Evolutionary conservation across 2,888 invertebrate species (phyloP).

Genomic region (Heteropelma amictum): DNA sequence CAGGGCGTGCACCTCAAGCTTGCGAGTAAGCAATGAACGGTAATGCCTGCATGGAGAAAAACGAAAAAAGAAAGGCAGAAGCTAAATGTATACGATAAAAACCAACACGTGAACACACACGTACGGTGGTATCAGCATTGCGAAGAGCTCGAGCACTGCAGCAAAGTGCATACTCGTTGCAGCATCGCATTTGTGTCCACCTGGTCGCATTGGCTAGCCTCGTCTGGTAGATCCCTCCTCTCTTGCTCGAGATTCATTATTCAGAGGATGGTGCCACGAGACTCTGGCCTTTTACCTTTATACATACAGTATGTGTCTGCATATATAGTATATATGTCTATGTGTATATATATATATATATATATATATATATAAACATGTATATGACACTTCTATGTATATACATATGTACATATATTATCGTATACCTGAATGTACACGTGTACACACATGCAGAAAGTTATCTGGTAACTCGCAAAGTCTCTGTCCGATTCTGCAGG

Average conservation of each 20-base stretch:
- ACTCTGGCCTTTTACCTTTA: constrained; percentile 21
- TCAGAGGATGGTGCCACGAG: constrained; percentile 48
- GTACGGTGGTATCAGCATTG: constrained; percentile 40
- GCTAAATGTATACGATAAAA: constrained; percentile 23
- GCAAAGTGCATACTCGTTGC: constrained; percentile 57
- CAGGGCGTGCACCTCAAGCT: constrained; percentile 1
- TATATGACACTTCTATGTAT: background rate
- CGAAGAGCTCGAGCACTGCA: constrained; percentile 54
- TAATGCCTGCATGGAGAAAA: constrained; percentile 14
- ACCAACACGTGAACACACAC: background rate
- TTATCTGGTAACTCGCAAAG: constrained; percentile 13
- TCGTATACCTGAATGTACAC: no score
- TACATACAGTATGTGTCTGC: background rate
- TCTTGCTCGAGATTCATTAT: constrained; percentile 47
- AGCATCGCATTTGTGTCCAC: constrained; percentile 56
- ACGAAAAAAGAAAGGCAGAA: constrained; percentile 6
- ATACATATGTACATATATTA: no score
- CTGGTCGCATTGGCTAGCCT: constrained; percentile 50
- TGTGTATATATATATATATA: background rate
- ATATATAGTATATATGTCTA: background rate
- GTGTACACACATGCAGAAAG: background rate
- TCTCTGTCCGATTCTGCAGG: constrained; percentile 17
- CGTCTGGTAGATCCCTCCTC: background rate
- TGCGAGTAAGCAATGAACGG: constrained; percentile 41
- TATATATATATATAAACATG: no score